Evolutionary conservation across 2,888 invertebrate genomes (phyloP), one percentile per base, ranked within the genome.

Genomic region (Lycia hirtaria): DNA sequence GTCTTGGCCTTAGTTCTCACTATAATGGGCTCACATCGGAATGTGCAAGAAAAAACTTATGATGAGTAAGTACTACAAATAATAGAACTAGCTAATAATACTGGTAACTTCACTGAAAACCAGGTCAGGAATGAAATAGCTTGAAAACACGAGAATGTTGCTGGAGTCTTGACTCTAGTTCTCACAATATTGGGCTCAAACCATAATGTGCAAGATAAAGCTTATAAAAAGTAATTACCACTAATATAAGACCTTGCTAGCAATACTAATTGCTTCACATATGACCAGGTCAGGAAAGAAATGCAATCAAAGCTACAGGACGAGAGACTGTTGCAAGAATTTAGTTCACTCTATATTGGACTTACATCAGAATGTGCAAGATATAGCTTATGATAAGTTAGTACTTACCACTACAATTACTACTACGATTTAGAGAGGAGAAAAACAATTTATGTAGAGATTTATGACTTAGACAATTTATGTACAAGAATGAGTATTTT

Each of bases 11-110:
- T 41, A 14, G 33, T 19, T 14, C 14, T 52, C 0, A 28, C 43
- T 6, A 26, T 43, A 35, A 9, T 52, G 26, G 52, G 52, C 9
- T 32, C 33, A n/a, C 15, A 52, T 15, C 6, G 20, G 5, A 12
- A 52, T 20, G 52, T 52, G 4, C 52, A 52, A 14, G 24, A 35
- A 4, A 43, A 37, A 52, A 37, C 35, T n/a, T 44, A 26, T 24
- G 41, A 35, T 1, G 52, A 52, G 52, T 52, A 35, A 52, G 52
- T n/a, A n/a, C n/a, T n/a, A n/a, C 17, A 26, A n/a, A 30, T 52
- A 19, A 7, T 52, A 15, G 35, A 35, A 5, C 30, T 35, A 1
- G 32, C 43, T 1, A 26, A n/a, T 15, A 28, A 52, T 1, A 52
- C 26, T 4, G 17, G 33, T 7, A 17, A 26, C 17, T 52, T 52